Percentiles rank a stretch among this genome's conserved stretches.
Conservation (phyloP, 2,888 invertebrate species). For the Priocnemis perturbator region DNA sequence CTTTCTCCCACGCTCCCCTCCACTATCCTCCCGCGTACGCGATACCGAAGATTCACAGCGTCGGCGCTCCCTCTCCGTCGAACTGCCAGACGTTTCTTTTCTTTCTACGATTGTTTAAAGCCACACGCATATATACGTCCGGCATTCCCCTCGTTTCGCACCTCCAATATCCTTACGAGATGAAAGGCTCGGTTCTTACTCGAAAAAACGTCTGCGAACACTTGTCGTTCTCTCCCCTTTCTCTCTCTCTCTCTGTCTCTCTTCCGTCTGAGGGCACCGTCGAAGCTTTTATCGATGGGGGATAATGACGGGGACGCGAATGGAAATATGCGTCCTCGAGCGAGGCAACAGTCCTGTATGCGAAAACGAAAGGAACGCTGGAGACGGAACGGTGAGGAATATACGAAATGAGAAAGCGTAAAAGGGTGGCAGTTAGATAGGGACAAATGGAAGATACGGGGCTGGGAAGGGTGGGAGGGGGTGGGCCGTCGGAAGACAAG, state of each 20-base stretch:
- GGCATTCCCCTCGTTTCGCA: background rate
- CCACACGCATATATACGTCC: constrained; percentile 6
- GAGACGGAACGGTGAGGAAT: background rate
- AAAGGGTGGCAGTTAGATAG: background rate
- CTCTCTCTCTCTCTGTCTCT: too few species aligned
- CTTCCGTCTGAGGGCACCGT: too few species aligned
- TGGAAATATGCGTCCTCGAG: too few species aligned
- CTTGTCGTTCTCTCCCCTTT: too few species aligned
- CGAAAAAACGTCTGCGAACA: too few species aligned
- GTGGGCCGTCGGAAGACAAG: constrained; percentile 41
- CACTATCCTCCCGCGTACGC: constrained; percentile 4
- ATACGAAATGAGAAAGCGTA: background rate
- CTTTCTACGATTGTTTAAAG: constrained; percentile 39
- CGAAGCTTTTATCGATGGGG: too few species aligned
- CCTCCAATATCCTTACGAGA: background rate
- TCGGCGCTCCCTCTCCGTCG: constrained; percentile 38
- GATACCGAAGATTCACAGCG: constrained; percentile 48
- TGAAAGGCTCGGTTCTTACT: background rate
- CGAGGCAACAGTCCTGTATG: too few species aligned
- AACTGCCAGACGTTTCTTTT: constrained; percentile 38
- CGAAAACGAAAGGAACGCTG: background rate
- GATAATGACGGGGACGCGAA: too few species aligned
- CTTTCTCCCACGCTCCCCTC: background rate
- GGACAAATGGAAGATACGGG: background rate
- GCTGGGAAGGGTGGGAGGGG: background rate